phyloP scores from a whole-genome alignment of 35 echinoderm and acorn worm genomes.

The Acanthaster planci region DNA sequence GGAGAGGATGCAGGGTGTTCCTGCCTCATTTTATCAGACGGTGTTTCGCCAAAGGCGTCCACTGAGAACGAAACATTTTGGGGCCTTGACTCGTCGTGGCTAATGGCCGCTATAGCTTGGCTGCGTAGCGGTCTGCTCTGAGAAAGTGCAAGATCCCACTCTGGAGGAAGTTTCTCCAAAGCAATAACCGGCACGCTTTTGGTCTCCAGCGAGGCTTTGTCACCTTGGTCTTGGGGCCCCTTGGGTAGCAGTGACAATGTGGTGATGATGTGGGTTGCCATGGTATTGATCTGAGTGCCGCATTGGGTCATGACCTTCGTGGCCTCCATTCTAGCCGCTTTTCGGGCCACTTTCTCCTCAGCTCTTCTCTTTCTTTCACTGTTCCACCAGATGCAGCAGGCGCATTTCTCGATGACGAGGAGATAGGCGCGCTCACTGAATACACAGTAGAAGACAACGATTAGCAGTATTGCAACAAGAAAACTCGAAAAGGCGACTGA shows the following conservation, averaged over 20 bases:
- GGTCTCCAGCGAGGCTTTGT: no score
- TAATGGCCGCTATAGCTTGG: background rate
- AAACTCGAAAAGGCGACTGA: conserved; percentile 20
- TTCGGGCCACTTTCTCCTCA: conserved; percentile 13
- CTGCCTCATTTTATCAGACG: background rate
- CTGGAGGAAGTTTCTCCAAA: no score
- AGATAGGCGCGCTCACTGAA: conserved; percentile 11
- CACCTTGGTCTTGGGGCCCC: background rate
- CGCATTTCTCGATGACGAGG: background rate
- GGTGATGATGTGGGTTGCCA: conserved; percentile 25
- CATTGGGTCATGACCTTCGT: conserved; percentile 20
- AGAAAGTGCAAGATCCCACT: no score
- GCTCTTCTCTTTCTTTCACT: background rate
- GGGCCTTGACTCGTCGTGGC: background rate
- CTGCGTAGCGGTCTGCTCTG: background rate
- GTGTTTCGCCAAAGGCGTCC: background rate
- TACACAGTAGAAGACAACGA: conserved; percentile 15
- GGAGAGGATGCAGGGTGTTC: no score
- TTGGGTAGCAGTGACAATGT: background rate
- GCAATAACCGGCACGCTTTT: no score
- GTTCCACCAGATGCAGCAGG: conserved; percentile 25
- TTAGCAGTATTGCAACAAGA: background rate
- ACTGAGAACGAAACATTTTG: background rate
- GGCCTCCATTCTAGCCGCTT: conserved; percentile 9
- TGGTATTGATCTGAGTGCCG: conserved; percentile 12